phyloP scores from a whole-genome alignment of 2,113 vertebrate genomes.

The Anolis sagrei region DNA sequence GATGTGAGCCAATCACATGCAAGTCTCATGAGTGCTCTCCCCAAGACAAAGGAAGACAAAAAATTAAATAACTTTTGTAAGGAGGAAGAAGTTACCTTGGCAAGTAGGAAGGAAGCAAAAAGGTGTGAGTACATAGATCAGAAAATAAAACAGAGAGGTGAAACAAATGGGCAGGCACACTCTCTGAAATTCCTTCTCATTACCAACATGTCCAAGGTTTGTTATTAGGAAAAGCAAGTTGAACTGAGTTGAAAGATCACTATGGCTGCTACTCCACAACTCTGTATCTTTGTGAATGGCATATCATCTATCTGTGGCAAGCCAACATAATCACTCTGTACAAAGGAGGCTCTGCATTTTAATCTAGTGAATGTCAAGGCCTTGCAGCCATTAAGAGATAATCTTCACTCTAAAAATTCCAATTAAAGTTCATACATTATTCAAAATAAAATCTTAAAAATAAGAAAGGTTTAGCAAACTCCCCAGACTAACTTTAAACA shows the following conservation, averaged over 20 bases:
- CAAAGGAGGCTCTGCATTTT: constrained; percentile 10
- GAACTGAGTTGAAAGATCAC: not conserved
- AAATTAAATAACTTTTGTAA: no score
- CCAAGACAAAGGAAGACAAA: no score
- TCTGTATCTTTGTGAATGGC: constrained; percentile 23
- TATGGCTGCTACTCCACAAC: not conserved
- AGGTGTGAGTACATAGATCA: no score
- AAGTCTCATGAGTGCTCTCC: no score
- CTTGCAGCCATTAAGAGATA: constrained; percentile 9
- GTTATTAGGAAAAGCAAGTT: not conserved
- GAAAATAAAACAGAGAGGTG: no score
- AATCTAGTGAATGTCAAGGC: not conserved
- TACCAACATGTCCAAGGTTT: not conserved
- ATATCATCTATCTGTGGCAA: not conserved
- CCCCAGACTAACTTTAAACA: constrained; percentile 26
- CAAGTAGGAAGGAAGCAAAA: no score
- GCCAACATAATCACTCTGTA: not conserved
- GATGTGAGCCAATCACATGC: no score
- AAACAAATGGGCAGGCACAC: no score
- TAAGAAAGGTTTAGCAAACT: constrained; percentile 6
- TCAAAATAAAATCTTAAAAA: constrained; percentile 6
- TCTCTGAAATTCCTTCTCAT: no score
- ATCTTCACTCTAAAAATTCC: not conserved
- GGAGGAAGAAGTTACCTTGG: no score
- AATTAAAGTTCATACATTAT: constrained; percentile 16